Evolutionary conservation across 37 sponge, comb jelly and placozoan genomes (phyloP).

Genomic region (Mnemiopsis leidyi): DNA sequence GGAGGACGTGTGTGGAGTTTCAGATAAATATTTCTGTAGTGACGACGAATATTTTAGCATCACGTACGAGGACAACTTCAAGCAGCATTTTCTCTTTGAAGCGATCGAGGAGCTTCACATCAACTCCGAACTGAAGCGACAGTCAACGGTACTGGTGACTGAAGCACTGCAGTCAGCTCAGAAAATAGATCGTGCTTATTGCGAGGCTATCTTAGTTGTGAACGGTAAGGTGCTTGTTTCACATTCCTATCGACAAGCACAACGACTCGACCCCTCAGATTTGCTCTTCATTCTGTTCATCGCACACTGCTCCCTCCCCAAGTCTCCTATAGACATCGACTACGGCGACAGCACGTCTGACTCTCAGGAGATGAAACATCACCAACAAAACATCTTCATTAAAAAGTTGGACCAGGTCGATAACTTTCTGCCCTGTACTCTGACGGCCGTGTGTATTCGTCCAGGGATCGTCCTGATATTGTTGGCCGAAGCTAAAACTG

Average conservation of each 20-base stretch:
- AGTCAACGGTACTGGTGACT: not conserved
- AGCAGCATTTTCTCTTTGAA: constrained; percentile 39
- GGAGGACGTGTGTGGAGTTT: not conserved
- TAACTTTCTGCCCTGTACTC: constrained; percentile 49
- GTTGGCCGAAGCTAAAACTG: constrained; percentile 21
- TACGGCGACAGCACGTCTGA: not conserved
- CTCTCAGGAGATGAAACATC: not conserved
- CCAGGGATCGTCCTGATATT: constrained; percentile 28
- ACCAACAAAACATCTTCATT: constrained; percentile 36
- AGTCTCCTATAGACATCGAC: constrained; percentile 51
- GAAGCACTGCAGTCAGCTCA: constrained; percentile 48
- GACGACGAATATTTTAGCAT: not conserved
- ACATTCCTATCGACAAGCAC: not conserved
- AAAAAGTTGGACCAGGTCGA: not conserved
- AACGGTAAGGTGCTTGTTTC: constrained; percentile 33
- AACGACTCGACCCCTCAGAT: constrained; percentile 6
- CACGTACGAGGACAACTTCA: constrained; percentile 20
- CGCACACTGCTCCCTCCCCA: constrained; percentile 34
- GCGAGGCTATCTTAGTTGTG: constrained; percentile 15
- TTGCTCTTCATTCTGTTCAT: not conserved
- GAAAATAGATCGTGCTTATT: constrained; percentile 8
- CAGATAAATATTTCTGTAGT: not conserved
- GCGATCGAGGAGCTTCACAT: constrained; percentile 49
- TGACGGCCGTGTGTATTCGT: constrained; percentile 31
- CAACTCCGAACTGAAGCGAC: constrained; percentile 29